Evolutionary conservation across 2,113 vertebrate genomes (phyloP), one percentile per base, ranked within the genome.

Genomic region (Phodopus roborovskii): DNA sequence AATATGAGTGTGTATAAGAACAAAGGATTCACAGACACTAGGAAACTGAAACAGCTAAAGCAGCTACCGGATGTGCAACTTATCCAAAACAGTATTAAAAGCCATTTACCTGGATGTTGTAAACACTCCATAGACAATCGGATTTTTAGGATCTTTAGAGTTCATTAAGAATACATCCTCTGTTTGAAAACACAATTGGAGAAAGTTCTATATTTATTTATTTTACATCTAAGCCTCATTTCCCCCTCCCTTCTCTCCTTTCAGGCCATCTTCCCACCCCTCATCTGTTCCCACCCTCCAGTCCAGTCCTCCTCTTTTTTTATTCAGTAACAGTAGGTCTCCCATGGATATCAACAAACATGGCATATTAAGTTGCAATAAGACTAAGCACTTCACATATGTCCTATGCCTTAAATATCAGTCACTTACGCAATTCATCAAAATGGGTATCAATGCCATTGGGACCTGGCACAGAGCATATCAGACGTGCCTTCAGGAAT

Each of bases 381-480:
- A 71, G 36, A n/a, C 36, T n/a, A n/a, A 71, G 70, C 3, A 71
- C 7, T 71, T 71, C 17, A 71, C 89, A 96, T 68, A 84, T 66
- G 77, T 39, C 58, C 26, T 56, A 45, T 94, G 82, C 22, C 85
- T 28, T 94, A 13, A 3, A 70, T 50, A 66, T 42, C 75, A 96
- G 66, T 17, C 74, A 99, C 99, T 99, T 97, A 99, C 99, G 99
- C 36, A 99, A 97, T 94, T 99, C 99, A 97, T 99, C 99, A 82
- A 99, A 99, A 97, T 99, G 99, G 56, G 99, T 99, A 97, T 99
- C 99, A 10, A 99, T 99, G 96, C 99, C 99, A 26, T 99, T 99
- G 92, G 99, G 99, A 45, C 99, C 99, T 0, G 99, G 99, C 45
- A 99, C 99, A 1, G 99, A 99, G 96, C 99, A 99, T 97, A 99